Evolutionary conservation across 2,888 invertebrate species (phyloP).

Genomic region (Folsomia candida): DNA sequence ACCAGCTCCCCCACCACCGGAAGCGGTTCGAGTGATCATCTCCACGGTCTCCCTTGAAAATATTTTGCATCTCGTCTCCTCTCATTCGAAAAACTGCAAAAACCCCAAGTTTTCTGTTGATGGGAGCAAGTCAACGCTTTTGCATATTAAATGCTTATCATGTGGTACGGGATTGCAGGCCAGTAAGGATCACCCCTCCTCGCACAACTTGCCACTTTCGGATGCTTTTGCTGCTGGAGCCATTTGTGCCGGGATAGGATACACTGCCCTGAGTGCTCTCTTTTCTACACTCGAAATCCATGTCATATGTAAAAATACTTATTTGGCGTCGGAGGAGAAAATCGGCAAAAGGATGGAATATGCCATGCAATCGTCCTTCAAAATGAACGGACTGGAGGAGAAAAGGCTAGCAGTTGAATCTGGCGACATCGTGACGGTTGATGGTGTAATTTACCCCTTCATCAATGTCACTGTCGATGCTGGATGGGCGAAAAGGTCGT

Average conservation of each 20-base stretch:
- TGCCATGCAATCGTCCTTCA: slow-evolving; percentile 56
- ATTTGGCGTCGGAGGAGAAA: neutral
- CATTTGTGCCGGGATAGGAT: slow-evolving; percentile 8
- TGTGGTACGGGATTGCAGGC: neutral
- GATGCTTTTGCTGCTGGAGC: slow-evolving; percentile 9
- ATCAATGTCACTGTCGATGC: slow-evolving; percentile 26
- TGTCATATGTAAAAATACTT: neutral
- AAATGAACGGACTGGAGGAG: slow-evolving; percentile 20
- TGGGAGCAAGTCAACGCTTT: neutral
- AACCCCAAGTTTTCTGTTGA: neutral
- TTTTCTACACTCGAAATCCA: slow-evolving; percentile 5
- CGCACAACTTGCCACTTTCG: neutral
- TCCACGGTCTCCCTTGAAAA: neutral
- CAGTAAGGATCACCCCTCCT: neutral
- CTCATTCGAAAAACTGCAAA: neutral
- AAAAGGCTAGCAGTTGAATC: slow-evolving; percentile 16
- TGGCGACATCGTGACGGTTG: neutral
- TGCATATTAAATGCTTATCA: neutral
- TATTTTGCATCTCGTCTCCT: neutral
- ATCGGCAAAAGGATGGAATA: neutral
- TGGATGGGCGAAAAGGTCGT: slow-evolving; percentile 26
- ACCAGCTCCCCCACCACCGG: neutral
- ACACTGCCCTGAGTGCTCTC: slow-evolving; percentile 5
- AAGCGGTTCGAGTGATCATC: neutral
- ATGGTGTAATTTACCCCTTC: slow-evolving; percentile 5